phyloP scores from a whole-genome alignment of 2,888 invertebrate species.

The Coecobrya sp. region DNA sequence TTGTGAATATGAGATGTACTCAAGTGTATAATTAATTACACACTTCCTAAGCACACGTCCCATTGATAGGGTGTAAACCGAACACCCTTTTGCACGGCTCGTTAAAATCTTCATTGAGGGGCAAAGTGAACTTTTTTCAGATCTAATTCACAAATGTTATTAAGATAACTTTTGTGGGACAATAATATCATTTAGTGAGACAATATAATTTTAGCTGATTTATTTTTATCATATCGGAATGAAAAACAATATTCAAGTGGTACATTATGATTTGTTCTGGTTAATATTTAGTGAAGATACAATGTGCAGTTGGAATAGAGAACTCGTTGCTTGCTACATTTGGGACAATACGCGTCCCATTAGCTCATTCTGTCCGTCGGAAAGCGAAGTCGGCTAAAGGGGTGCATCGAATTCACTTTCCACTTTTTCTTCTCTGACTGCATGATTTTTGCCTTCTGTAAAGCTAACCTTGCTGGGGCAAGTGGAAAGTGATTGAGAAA shows the following conservation, averaged over 20 bases:
- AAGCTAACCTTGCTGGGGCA: neutral
- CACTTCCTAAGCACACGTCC: neutral
- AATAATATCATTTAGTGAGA: too few species aligned
- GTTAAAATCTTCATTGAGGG: too few species aligned
- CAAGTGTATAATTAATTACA: neutral
- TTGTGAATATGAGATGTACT: neutral
- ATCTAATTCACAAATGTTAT: too few species aligned
- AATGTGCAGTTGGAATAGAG: neutral
- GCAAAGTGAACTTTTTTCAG: too few species aligned
- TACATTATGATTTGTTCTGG: neutral
- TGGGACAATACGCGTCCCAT: neutral
- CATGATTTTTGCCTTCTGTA: neutral
- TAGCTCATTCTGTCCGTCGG: neutral
- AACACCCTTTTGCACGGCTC: neutral
- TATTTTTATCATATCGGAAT: neutral
- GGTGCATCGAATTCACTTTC: constrained; percentile 64
- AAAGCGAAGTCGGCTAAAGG: constrained; percentile 54
- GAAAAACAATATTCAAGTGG: neutral
- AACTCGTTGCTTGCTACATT: neutral
- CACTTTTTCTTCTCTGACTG: neutral
- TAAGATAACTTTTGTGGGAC: too few species aligned
- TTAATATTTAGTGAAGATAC: neutral
- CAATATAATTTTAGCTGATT: too few species aligned
- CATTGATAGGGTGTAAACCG: neutral
- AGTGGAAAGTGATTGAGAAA: neutral